Evolutionary conservation across 2,113 vertebrate genomes (phyloP).

Genomic region (Aspidoscelis tigris): DNA sequence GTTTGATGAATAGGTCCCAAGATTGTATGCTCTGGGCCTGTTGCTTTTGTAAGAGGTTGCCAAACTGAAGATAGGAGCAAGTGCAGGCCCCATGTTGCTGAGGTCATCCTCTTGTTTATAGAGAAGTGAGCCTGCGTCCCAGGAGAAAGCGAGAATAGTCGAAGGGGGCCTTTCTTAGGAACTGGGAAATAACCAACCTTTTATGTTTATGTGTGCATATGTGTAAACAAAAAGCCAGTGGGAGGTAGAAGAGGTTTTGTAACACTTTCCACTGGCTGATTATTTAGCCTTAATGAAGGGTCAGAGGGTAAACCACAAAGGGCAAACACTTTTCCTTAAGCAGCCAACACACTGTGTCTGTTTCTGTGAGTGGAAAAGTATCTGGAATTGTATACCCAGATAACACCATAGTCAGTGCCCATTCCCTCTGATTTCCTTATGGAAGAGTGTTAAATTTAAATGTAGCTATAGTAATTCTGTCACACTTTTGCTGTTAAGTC

Average conservation of each 20-base stretch:
- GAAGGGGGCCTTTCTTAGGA: neutral
- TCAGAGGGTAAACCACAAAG: constrained; percentile 24
- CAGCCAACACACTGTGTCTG: neutral
- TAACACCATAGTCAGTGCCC: neutral
- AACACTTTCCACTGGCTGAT: neutral
- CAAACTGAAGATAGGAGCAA: constrained; percentile 69
- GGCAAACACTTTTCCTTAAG: neutral
- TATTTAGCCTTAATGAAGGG: neutral
- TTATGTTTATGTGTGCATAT: neutral
- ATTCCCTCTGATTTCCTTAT: neutral
- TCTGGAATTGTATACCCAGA: constrained; percentile 12
- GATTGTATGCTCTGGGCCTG: constrained; percentile 54
- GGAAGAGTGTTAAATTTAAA: neutral
- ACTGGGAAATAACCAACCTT: constrained; percentile 29
- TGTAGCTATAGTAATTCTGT: neutral
- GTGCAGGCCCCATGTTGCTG: constrained; percentile 45
- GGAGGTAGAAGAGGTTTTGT: constrained; percentile 17
- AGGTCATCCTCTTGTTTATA: constrained; percentile 56
- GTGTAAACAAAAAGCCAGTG: constrained; percentile 3
- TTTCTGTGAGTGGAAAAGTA: neutral
- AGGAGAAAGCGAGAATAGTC: constrained; percentile 25
- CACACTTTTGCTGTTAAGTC: neutral
- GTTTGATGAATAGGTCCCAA: constrained; percentile 70
- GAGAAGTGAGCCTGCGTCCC: constrained; percentile 25
- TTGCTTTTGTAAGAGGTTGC: constrained; percentile 70